phyloP scores from a whole-genome alignment of 2,888 invertebrate species.

The Balanococcus diminutus region DNA sequence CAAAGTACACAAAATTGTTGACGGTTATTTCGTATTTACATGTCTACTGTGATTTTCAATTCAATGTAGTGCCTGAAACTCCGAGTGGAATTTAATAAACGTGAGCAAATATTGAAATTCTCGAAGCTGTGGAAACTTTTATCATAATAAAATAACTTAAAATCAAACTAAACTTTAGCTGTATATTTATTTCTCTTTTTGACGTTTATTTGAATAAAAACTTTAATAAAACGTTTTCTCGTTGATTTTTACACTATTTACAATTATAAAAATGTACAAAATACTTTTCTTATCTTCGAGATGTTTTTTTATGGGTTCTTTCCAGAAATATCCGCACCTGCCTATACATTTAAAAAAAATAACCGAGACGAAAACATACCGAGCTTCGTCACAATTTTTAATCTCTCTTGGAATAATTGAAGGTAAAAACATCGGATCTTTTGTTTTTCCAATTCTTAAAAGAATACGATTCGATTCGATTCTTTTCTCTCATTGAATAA shows the following conservation, averaged over 20 bases:
- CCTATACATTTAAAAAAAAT: neutral
- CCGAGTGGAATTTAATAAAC: slow-evolving; percentile 24
- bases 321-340: neutral
- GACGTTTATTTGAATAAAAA: slow-evolving; percentile 23
- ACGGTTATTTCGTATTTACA: slow-evolving; percentile 20
- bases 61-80: slow-evolving; percentile 20
- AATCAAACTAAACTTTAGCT: slow-evolving; percentile 16
- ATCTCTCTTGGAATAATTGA: neutral
- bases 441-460: neutral
- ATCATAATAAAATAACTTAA: slow-evolving; percentile 31
- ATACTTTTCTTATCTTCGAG: neutral
- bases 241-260: slow-evolving; percentile 2
- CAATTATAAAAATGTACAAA: neutral
- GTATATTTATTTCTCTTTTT: slow-evolving; percentile 25
- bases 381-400: neutral
- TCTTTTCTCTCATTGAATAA: neutral
- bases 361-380: neutral
- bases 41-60: slow-evolving; percentile 23
- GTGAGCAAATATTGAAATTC: slow-evolving; percentile 28
- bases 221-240: slow-evolving; percentile 20
- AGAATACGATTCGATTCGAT: neutral
- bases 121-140: slow-evolving; percentile 28
- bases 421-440: neutral
- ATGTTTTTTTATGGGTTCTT: neutral
- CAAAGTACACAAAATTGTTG: slow-evolving; percentile 15